phyloP scores from a whole-genome alignment of 2,113 vertebrate genomes.

The Coptodon bakossiorum region DNA sequence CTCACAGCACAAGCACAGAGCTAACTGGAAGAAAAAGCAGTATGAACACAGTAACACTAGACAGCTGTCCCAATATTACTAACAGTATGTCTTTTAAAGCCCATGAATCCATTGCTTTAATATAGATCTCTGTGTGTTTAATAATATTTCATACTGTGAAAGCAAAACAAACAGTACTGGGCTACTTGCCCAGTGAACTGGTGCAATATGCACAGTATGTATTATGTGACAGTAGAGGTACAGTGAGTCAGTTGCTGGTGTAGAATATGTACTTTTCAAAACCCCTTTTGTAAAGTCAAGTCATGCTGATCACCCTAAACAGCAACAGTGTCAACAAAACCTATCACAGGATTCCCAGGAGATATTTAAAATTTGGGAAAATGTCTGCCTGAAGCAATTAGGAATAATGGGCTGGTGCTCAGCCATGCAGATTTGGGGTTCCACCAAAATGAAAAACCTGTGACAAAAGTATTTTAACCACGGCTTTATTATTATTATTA shows the following conservation, averaged over 20 bases:
- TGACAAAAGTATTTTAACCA: not conserved
- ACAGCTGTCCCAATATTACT: not conserved
- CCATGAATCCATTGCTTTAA: not conserved
- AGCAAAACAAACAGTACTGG: slow-evolving; percentile 11
- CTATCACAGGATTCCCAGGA: not conserved
- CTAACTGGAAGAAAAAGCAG: not conserved
- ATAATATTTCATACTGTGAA: slow-evolving; percentile 13
- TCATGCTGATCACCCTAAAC: not conserved
- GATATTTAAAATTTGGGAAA: not conserved
- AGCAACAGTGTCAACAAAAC: not conserved
- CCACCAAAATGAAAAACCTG: not conserved
- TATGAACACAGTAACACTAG: not conserved
- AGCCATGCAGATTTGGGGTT: not conserved
- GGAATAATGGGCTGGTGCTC: not conserved
- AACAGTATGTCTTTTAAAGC: not conserved
- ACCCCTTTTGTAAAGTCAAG: not conserved
- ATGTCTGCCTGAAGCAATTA: not conserved
- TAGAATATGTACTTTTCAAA: not conserved
- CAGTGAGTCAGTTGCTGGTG: not conserved
- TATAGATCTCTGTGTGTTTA: not conserved
- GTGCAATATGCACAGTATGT: not conserved
- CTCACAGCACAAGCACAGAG: not conserved
- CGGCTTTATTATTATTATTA: not conserved
- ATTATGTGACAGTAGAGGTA: not conserved
- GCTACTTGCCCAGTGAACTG: not conserved